These are phyloP conservation scores for Melanerpes aurifrons DNA, from an alignment of 2,113 vertebrate genomes.

Conservation along the genomic window DNA sequence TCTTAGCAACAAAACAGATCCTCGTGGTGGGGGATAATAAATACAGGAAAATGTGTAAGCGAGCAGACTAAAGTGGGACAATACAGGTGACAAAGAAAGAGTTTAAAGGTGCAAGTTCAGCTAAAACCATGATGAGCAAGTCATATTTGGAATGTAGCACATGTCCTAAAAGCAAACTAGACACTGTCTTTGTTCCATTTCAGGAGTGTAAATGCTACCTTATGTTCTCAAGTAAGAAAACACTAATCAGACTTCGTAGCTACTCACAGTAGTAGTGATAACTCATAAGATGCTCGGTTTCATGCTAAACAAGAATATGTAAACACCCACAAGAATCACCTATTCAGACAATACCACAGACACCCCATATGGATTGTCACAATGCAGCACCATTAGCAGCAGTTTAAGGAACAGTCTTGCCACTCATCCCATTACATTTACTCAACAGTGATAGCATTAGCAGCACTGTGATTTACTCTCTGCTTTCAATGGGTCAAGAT, in stretches of 20 bases:
- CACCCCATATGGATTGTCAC: slow-evolving; percentile 18
- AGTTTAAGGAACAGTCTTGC: slow-evolving; percentile 42
- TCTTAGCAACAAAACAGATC: not conserved
- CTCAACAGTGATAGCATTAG: slow-evolving; percentile 68
- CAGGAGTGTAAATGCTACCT: slow-evolving; percentile 58
- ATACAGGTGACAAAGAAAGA: not conserved
- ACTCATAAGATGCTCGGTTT: not conserved
- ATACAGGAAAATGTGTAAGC: not conserved
- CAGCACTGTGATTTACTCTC: slow-evolving; percentile 94
- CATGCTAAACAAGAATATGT: slow-evolving; percentile 12
- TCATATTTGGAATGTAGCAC: slow-evolving; percentile 9
- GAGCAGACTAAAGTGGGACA: not conserved
- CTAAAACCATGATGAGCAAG: not conserved
- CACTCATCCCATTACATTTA: not conserved
- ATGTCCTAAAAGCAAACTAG: not conserved
- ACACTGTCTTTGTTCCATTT: slow-evolving; percentile 27
- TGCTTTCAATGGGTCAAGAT: slow-evolving; percentile 80
- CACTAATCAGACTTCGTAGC: not conserved
- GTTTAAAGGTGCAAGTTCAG: slow-evolving; percentile 12
- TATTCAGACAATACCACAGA: not conserved
- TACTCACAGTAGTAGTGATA: not conserved
- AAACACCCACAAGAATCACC: slow-evolving; percentile 18
- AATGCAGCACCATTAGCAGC: slow-evolving; percentile 14
- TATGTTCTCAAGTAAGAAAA: slow-evolving; percentile 3
- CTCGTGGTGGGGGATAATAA: slow-evolving; percentile 12